Base-by-base conservation (phyloP, 2,888 invertebrate species). In the Aphidius colemani region DNA sequence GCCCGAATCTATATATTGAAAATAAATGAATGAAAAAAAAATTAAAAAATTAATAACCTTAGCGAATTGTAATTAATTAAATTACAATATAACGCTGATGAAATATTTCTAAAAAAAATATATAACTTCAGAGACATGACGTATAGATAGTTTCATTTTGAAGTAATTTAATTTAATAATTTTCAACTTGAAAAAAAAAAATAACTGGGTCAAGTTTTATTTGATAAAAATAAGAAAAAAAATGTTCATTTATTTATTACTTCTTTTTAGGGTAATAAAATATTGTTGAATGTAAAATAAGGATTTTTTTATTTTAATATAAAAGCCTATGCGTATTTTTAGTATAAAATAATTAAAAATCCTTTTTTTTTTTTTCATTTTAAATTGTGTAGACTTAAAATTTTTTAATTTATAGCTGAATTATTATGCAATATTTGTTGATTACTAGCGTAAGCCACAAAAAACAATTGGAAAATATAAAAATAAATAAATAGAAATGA, bases 331-430 rank as follows among this genome's bases (percentile, higher is more conserved):
- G 13, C 13, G 2, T 18, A 18, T 30, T 30, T 30, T 5, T 30
- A 5, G 49, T 46, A 49, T 53, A 48, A 51, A 48, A 55, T 53
- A 53, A 53, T 43, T 30, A 44, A 53, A 43, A 60, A 46, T 53
- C 53, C 30, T 49, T 50, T 59, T 57, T 46, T 61, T 58, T 45
- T 53, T 40, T 53, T 50, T 61, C 50, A 57, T 40, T 69, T 70
- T 68, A 68, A 65, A 65, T 18, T 18, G 13, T 18, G 13, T 18
- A 2, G 13, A 61, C 56, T 57, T 40, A 53, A 44, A 64, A 68
- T 64, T 67, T 70, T 70, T 70, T 68, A 68, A 69, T 70, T 69
- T 70, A 70, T 46, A 66, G 66, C 63, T 67, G 61, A 60, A 60
- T 50, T 60, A n/a, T n/a, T 63, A 41, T 61, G 61, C 65, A 58